Evolutionary conservation across 2,888 invertebrate genomes (phyloP), one percentile per base, ranked within the genome.

Genomic region (Morpho achilles): DNA sequence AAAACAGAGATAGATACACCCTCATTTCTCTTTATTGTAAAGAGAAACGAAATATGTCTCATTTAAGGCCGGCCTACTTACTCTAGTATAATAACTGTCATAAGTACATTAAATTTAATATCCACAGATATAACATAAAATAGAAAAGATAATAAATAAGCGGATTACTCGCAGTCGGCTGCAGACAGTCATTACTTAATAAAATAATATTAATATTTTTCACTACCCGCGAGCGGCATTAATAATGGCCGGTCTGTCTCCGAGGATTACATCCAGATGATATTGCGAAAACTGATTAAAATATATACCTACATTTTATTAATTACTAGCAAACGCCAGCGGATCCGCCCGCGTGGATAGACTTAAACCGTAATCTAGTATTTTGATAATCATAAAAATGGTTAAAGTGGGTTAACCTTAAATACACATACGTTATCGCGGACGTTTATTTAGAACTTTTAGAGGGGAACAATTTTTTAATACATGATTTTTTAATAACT

Each of bases 121-220:
- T 16, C 16, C 16, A 1, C 16, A 16, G 16, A 16, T 16, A 32
- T 32, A 3, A 32, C 32, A 32, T 3, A 32, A 32, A 32, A 32
- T 32, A 32, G 32, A 5, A 32, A 32, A 32, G 32, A 32, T 32
- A 32, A 32, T 32, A 32, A 32, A 32, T 32, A 32, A 32, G 32
- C 32, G 32, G 32, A 32, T 32, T 32, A 32, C 32, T 32, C 32
- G 32, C 48, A 32, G 48, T n/a, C 48, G 7, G 39, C 7, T 2
- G 42, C 10, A 22, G 10, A 7, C 8, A 42, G 10, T 42, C 10
- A 42, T 42, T 43, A 50, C 41, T 51, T 51, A 42, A 43, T 42
- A 50, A 16, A 50, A 50, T 50, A 50, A 41, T 50, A 50, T 42
- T 43, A 50, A 50, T 41, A 51, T 51, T 51, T 51, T 40, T 40